Base-by-base conservation (phyloP, 2,113 vertebrate genomes). In the Gavialis gangeticus region DNA sequence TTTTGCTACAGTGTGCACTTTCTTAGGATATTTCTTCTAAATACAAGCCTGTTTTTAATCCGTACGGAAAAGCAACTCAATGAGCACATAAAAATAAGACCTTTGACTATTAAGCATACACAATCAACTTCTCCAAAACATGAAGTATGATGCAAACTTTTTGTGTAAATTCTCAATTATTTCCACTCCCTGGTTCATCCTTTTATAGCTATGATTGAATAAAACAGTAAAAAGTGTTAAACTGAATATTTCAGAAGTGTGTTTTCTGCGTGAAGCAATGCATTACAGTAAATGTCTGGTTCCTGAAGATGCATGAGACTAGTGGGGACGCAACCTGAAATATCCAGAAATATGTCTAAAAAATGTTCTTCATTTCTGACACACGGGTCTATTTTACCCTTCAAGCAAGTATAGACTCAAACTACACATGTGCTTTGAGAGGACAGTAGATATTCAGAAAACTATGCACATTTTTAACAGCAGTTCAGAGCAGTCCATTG, bases 1-100 rank as follows among this genome's bases (percentile, higher is more conserved):
- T 90, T 92, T 12, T 56, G 76, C 13, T 4, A 2, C 0, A 1
- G 27, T 0, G 6, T 46, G 14, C 10, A 25, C 24, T 18, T 0
- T 13, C 58, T 34, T 56, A 0, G 1, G 66, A 67, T 66, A 3
- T 54, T 3, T 2, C 0, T 1, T 75, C 79, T 78, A n/a, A 75
- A 0, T 0, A 6, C 60, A 2, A 37, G 75, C 24, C 7, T 57
- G 4, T 17, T 46, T 1, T 16, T 16, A 12, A 12, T 2, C 2
- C 37, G 3, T 58, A 64, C 3, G 34, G 60, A 37, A 79, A 54
- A 8, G 0, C 0, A 54, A 14, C 19, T 12, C 5, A 21, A 90
- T 54, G 14, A 88, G 9, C 27, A 55, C 63, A 18, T 10, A 13
- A 7, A 22, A 87, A 88, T 89, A 13, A 4, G 10, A n/a, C 34